Evolutionary conservation across 2,113 vertebrate species (phyloP), one percentile per base, ranked within the genome.

Genomic region (Chaenocephalus aceratus): DNA sequence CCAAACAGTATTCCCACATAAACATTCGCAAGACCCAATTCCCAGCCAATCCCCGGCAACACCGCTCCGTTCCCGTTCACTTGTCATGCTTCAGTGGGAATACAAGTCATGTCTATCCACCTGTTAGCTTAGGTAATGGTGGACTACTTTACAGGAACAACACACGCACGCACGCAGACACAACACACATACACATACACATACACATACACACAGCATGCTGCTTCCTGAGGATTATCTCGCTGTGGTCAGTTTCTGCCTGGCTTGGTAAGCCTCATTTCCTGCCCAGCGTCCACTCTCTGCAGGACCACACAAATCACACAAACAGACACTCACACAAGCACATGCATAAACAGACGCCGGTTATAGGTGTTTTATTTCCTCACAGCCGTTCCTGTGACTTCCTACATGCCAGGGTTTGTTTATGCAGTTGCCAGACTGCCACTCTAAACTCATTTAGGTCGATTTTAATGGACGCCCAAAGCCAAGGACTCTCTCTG

Each of bases 1-100:
- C 87, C 90, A 91, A 87, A 91, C 90, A 82, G 91, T 93, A 93
- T 94, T 93, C 93, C 93, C 93, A 91, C 2, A 78, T 89, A 92
- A 94, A 93, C 93, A 92, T 13, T 77, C 23, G 41, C 86, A 64
- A 64, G 86, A 80, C 86, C 78, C 89, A 89, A 92, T 92, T 94
- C 90, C 89, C 89, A 83, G 82, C 88, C 91, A 93, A 86, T 91
- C 90, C 82, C 59, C 73, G 1, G 69, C 89, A 87, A 83, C 85
- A 48, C 11, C 67, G 77, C 84, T 90, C 82, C 61, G 70, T 90
- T 90, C 86, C 86, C 83, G 67, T 91, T 93, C 90, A 88, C 86
- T 89, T 80, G 93, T 86, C 90, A 94, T 41, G 93, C 91, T 90
- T 93, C 86, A 87, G 74, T 87, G 83, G 85, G 58, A 91, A 79